Evolutionary conservation across 2,797 vertebrate genomes (phyloP).

Genomic region (Anomalospiza imberbis): DNA sequence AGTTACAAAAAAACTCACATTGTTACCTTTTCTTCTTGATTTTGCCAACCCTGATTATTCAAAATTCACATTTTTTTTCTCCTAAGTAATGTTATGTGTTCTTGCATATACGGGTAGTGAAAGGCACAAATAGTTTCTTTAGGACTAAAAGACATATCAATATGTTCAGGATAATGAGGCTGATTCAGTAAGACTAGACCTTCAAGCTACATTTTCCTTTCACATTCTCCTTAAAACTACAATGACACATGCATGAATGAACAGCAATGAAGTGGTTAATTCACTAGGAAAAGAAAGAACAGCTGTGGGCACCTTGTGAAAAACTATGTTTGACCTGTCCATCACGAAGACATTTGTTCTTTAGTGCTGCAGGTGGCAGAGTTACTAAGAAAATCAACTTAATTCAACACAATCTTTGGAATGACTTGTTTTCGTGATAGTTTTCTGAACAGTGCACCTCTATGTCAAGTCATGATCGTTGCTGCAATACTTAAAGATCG

Average conservation of each 20-base stretch:
- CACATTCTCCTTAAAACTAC: conserved; percentile 47
- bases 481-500: background rate
- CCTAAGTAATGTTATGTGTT: background rate
- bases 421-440: conserved; percentile 1
- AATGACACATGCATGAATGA: conserved; percentile 52
- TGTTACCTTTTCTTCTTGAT: background rate
- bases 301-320: conserved; percentile 56
- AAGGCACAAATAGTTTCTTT: conserved; percentile 22
- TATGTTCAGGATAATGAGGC: conserved; percentile 36
- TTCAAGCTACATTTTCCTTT: conserved; percentile 56
- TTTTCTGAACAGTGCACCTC: conserved; percentile 41
- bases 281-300: conserved; percentile 45
- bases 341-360: conserved; percentile 50
- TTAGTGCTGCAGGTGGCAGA: conserved; percentile 58
- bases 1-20: background rate
- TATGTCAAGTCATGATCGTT: background rate
- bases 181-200: conserved; percentile 42
- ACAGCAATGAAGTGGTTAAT: conserved; percentile 58
- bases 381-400: conserved; percentile 55
- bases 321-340: conserved; percentile 57
- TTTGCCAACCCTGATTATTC: background rate
- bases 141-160: conserved; percentile 23
- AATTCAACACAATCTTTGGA: conserved; percentile 30
- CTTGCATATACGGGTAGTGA: background rate
- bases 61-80: background rate